These are phyloP conservation scores for Probosciger aterrimus DNA, from an alignment of 2,113 vertebrate species.

Conservation along the genomic window DNA sequence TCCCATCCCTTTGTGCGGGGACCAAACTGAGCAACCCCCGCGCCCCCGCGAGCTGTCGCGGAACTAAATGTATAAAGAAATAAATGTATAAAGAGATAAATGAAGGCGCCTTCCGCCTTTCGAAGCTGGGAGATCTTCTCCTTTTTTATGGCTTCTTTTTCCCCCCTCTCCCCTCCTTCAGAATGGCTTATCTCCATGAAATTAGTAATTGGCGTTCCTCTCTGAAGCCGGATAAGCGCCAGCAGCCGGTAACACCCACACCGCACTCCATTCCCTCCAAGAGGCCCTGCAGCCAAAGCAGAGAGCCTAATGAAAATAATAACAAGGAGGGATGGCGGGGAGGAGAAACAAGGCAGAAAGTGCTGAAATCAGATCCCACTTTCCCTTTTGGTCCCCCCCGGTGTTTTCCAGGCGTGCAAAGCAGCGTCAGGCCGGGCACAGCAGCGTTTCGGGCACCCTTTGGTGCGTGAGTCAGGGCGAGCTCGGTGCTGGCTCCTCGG, in stretches of 20 bases:
- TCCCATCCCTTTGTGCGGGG: not conserved
- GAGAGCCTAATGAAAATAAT: slow-evolving; percentile 29
- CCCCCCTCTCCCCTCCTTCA: not conserved
- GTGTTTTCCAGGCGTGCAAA: not conserved
- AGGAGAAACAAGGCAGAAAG: not conserved
- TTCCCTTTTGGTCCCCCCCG: not conserved
- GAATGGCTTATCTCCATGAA: slow-evolving; percentile 55
- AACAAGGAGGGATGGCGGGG: not conserved
- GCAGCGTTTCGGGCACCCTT: not conserved
- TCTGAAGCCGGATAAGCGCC: slow-evolving; percentile 14
- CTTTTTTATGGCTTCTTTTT: too few relatives aligned
- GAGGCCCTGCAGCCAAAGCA: slow-evolving; percentile 29
- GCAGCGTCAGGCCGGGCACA: not conserved
- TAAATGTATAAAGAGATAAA: not conserved
- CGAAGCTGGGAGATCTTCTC: not conserved
- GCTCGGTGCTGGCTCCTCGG: not conserved
- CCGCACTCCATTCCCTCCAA: not conserved
- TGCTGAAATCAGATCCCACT: slow-evolving; percentile 6
- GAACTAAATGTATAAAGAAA: not conserved
- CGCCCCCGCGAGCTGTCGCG: accelerated
- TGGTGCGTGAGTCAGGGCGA: not conserved
- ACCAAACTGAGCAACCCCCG: not conserved
- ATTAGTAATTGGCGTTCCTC: slow-evolving; percentile 48
- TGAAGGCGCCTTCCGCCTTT: not conserved
- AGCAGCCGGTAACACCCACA: slow-evolving; percentile 51